These are phyloP conservation scores for Automeris io DNA, from an alignment of 2,888 invertebrate genomes.

Conservation along the genomic window DNA sequence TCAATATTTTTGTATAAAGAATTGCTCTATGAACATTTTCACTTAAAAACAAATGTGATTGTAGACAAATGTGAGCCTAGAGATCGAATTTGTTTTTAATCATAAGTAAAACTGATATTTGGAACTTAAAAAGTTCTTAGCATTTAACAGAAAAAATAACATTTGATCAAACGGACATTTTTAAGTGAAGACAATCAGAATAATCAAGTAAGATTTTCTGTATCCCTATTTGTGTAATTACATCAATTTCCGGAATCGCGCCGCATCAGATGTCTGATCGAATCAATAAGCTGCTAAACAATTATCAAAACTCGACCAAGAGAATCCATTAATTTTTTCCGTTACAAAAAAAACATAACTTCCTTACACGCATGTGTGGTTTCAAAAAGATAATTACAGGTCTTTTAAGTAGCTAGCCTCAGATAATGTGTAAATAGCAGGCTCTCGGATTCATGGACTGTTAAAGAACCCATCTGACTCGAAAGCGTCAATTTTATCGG, in stretches of 20 bases:
- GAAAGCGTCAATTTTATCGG: constrained; percentile 67
- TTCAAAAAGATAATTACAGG: constrained; percentile 65
- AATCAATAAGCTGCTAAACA: constrained; percentile 43
- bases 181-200: not conserved
- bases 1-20: too few relatives aligned
- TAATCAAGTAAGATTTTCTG: not conserved
- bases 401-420: constrained; percentile 69
- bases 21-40: too few relatives aligned
- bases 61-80: too few relatives aligned
- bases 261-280: constrained; percentile 47
- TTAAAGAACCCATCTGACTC: constrained; percentile 32
- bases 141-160: too few relatives aligned
- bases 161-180: constrained; percentile 22
- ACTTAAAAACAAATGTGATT: too few relatives aligned
- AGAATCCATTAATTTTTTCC: constrained; percentile 62
- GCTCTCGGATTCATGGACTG: constrained; percentile 41
- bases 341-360: constrained; percentile 16
- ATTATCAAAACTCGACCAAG: constrained; percentile 47
- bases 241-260: constrained; percentile 28
- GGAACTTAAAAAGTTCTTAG: too few relatives aligned
- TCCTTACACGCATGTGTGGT: constrained; percentile 51
- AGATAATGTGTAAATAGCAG: constrained; percentile 74
- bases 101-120: too few relatives aligned
- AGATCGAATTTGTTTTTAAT: too few relatives aligned
- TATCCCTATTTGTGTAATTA: constrained; percentile 3